Percentiles rank a stretch among this genome's conserved stretches.
phyloP scores from a whole-genome alignment of 2,888 invertebrate species.

The Leptopilina myrica region DNA sequence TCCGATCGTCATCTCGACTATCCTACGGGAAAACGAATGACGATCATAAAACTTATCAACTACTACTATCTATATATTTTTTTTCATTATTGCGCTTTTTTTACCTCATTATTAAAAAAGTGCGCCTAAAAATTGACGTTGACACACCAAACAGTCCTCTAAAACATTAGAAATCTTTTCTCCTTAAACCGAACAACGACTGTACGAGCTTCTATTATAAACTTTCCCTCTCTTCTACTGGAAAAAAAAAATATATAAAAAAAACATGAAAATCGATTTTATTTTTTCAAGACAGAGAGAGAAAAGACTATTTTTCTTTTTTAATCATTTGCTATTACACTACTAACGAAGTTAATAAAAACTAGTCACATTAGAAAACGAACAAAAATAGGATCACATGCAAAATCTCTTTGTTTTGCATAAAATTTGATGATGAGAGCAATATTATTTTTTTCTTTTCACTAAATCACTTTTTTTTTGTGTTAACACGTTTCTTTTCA shows the following conservation, averaged over 20 bases:
- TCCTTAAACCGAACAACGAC: constrained; percentile 2
- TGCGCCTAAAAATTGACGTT: constrained; percentile 56
- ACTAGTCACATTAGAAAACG: neutral
- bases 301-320: too few species aligned
- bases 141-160: constrained; percentile 55
- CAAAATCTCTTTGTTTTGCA: neutral
- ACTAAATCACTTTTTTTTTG: neutral
- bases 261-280: neutral
- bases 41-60: constrained; percentile 17
- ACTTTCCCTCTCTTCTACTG: neutral
- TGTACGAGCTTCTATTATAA: neutral
- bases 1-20: neutral
- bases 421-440: constrained; percentile 35
- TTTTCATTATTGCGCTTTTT: constrained; percentile 24
- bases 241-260: neutral
- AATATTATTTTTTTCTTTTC: neutral
- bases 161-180: constrained; percentile 48
- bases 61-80: neutral
- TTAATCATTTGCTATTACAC: neutral
- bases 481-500: constrained; percentile 17
- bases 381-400: constrained; percentile 10
- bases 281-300: too few species aligned
- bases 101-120: neutral
- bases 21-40: constrained; percentile 19
- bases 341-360: neutral